A percentile compares a stretch with the other conserved stretches of the same genome.
phyloP scores from a whole-genome alignment of 1,140 invertebrate species.

The Pseudomyrmex pallidus region DNA sequence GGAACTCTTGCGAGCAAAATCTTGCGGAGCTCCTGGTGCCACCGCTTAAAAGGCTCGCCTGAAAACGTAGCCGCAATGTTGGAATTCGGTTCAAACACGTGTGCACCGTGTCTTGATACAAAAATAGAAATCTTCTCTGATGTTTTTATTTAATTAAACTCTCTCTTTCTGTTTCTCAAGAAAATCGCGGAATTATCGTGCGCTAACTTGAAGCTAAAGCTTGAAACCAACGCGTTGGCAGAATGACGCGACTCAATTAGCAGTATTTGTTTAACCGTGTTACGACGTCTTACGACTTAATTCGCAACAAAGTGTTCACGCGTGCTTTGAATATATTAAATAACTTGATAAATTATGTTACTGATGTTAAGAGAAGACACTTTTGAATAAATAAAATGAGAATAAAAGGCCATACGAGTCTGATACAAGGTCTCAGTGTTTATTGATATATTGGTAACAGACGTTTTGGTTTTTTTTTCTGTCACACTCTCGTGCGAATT shows the following conservation, averaged over 20 bases:
- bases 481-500: too few relatives aligned
- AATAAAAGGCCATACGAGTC: too few relatives aligned
- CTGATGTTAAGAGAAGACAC: too few relatives aligned
- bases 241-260: background rate
- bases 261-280: background rate
- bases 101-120: background rate
- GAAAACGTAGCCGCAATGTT: background rate
- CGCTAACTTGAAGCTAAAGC: constrained; percentile 1
- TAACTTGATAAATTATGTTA: background rate
- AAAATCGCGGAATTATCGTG: background rate
- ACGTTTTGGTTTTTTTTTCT: too few relatives aligned
- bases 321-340: background rate
- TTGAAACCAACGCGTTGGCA: background rate
- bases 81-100: background rate
- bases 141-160: constrained; percentile 24
- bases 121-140: background rate
- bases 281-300: background rate
- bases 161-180: background rate
- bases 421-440: too few relatives aligned
- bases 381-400: too few relatives aligned
- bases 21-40: background rate
- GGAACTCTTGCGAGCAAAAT: constrained; percentile 29
- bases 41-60: constrained; percentile 3
- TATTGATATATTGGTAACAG: too few relatives aligned
- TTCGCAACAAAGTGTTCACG: background rate